A percentile compares a stretch with the other conserved stretches of the same genome.
Evolutionary conservation across 2,113 vertebrate genomes (phyloP).

Genomic region (Proterorhinus semilunaris): DNA sequence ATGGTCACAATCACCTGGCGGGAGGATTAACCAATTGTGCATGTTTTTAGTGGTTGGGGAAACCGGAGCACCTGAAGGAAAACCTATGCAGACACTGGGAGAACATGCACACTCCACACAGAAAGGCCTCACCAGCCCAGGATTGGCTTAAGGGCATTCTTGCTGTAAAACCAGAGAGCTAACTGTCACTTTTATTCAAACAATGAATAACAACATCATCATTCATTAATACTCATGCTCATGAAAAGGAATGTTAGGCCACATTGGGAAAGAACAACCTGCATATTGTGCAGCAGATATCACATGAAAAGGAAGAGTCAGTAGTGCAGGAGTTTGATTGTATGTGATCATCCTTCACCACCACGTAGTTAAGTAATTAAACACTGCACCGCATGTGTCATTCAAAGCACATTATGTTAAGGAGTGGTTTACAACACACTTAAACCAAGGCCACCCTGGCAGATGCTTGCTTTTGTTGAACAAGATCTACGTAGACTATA

Average conservation of each 20-base stretch:
- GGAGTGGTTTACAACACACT: constrained; percentile 41
- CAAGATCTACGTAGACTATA: constrained; percentile 24
- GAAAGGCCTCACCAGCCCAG: no score
- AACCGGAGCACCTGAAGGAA: no score
- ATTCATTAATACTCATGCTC: neutral
- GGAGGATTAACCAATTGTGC: no score
- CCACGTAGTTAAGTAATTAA: constrained; percentile 21
- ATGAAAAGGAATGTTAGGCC: neutral
- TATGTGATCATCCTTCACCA: constrained; percentile 11
- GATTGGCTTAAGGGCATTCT: no score
- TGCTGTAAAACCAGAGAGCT: no score
- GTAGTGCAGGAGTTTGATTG: neutral
- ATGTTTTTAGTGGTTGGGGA: no score
- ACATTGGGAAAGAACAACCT: neutral
- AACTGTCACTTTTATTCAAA: no score
- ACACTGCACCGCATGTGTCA: constrained; percentile 32
- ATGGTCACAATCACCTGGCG: no score
- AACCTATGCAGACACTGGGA: no score
- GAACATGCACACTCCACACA: no score
- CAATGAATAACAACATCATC: no score
- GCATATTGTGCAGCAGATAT: neutral
- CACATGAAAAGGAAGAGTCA: neutral
- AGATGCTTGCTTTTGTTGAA: constrained; percentile 18
- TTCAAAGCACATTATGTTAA: constrained; percentile 36
- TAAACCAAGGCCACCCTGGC: constrained; percentile 45